These are phyloP conservation scores for Pyrgilauda ruficollis DNA, from an alignment of 2,113 vertebrate genomes.

Conservation along the genomic window DNA sequence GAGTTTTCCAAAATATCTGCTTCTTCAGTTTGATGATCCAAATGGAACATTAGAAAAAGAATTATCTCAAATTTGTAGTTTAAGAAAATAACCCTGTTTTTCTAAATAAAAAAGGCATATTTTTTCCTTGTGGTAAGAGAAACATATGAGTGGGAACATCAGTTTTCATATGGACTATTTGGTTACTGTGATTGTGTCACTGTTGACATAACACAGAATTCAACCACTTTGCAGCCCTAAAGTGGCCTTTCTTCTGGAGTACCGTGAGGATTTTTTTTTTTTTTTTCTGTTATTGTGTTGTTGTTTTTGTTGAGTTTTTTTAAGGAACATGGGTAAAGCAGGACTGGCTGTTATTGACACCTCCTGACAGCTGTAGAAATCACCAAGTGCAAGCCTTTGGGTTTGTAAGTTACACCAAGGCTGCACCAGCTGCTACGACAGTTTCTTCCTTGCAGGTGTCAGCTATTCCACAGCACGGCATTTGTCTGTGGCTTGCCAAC, in stretches of 20 bases:
- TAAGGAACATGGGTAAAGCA: neutral
- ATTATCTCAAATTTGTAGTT: neutral
- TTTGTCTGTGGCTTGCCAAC: neutral
- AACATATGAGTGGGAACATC: neutral
- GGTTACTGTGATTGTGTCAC: neutral
- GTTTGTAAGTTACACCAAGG: neutral
- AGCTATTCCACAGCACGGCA: neutral
- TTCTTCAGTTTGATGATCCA: neutral
- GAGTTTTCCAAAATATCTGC: neutral
- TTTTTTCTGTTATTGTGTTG: neutral
- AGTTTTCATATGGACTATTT: neutral
- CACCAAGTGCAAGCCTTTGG: neutral
- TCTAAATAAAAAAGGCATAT: neutral
- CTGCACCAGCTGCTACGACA: neutral
- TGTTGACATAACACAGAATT: neutral
- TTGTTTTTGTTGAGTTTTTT: neutral
- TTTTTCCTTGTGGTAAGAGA: neutral
- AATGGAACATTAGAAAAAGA: neutral
- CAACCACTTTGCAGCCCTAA: neutral
- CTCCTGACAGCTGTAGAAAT: neutral
- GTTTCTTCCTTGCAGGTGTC: neutral
- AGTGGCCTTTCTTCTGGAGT: neutral
- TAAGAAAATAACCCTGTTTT: neutral
- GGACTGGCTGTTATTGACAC: neutral
- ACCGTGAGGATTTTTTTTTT: neutral